phyloP scores from a whole-genome alignment of 2,888 invertebrate genomes.

The Melanotus villosus region DNA sequence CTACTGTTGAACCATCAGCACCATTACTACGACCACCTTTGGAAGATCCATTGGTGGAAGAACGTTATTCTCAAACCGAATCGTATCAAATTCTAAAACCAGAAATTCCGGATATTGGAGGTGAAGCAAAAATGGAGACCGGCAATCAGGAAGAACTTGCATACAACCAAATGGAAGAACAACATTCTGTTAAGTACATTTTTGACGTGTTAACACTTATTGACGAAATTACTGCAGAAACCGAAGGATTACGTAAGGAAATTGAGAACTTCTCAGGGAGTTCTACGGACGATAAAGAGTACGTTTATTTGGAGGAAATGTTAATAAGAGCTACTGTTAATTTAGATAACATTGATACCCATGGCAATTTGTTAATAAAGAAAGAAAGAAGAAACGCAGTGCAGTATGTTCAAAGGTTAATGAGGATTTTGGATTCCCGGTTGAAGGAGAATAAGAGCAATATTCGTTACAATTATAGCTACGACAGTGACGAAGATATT shows the following conservation, averaged over 20 bases:
- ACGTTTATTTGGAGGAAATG: constrained; percentile 50
- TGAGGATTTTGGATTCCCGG: constrained; percentile 29
- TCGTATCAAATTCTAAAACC: no score
- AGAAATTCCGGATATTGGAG: no score
- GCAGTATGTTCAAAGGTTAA: constrained; percentile 31
- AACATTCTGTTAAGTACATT: no score
- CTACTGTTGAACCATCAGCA: no score
- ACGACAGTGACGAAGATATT: constrained; percentile 15
- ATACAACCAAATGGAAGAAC: no score
- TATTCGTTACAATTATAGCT: not conserved
- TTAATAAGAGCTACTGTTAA: constrained; percentile 37
- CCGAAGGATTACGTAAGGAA: not conserved
- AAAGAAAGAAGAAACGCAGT: constrained; percentile 27
- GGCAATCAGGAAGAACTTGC: no score
- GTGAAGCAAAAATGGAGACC: no score
- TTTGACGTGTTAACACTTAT: not conserved
- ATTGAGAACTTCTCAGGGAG: constrained; percentile 37
- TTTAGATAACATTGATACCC: constrained; percentile 42
- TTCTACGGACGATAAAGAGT: constrained; percentile 40
- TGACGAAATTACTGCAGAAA: not conserved
- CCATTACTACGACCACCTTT: no score
- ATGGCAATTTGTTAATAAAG: constrained; percentile 4
- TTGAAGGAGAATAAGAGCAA: constrained; percentile 28
- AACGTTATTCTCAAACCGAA: no score
- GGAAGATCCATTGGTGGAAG: no score